phyloP scores from a whole-genome alignment of 1,140 invertebrate species.

The Chrysomallon squamiferum region DNA sequence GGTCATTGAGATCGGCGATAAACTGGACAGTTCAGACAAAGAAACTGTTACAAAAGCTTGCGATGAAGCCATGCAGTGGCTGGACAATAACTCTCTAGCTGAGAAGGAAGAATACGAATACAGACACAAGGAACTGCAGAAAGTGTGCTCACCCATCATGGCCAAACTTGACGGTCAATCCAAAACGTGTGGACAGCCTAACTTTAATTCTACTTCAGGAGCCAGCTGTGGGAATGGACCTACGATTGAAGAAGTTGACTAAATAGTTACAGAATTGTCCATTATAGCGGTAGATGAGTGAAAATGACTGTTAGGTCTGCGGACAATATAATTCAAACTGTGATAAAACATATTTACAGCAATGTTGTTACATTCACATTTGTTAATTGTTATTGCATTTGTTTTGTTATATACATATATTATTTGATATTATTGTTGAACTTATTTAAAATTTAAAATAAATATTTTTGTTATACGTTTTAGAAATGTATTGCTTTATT shows the following conservation, averaged over 20 bases:
- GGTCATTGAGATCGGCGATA: conserved; percentile 70
- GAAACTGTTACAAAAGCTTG: conserved; percentile 86
- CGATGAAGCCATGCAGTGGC: conserved; percentile 91
- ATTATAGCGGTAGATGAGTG: too few species aligned
- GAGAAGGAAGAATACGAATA: conserved; percentile 61
- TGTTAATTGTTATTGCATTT: too few species aligned
- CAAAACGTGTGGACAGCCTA: background rate
- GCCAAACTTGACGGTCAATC: conserved; percentile 64
- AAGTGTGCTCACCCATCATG: conserved; percentile 62
- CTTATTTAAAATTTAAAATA: too few species aligned
- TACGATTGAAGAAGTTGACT: conserved; percentile 51
- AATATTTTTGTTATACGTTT: too few species aligned
- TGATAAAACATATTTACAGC: too few species aligned
- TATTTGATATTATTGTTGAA: too few species aligned
- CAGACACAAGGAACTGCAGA: conserved; percentile 56
- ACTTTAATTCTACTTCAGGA: background rate
- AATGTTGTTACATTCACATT: too few species aligned
- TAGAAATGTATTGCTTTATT: too few species aligned
- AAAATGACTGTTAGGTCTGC: too few species aligned
- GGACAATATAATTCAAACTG: too few species aligned
- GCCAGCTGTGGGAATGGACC: conserved; percentile 17
- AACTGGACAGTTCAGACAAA: conserved; percentile 75
- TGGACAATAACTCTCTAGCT: conserved; percentile 83
- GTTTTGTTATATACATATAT: too few species aligned
- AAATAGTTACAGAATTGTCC: conserved; percentile 39